Evolutionary conservation across 2,888 invertebrate genomes (phyloP).

Genomic region (Hartigia nigra): DNA sequence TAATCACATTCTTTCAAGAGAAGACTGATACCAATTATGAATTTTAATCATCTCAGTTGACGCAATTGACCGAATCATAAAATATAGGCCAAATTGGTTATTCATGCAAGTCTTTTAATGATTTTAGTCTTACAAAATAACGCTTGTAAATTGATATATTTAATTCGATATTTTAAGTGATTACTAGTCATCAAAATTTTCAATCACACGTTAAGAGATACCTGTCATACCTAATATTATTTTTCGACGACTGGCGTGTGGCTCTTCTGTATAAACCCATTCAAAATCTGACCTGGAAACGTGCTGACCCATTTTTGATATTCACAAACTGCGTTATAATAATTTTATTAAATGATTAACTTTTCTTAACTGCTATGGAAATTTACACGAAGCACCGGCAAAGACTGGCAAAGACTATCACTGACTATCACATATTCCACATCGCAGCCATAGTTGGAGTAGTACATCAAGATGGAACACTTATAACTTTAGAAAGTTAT

Average conservation of each 20-base stretch:
- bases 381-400: not conserved
- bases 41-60: not conserved
- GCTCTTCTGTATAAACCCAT: constrained; percentile 97
- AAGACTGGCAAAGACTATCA: not conserved
- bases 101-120: not conserved
- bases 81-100: not conserved
- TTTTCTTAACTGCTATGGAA: not conserved
- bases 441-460: not conserved
- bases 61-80: not conserved
- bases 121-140: not conserved
- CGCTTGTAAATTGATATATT: not conserved
- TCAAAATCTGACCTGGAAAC: constrained; percentile 96
- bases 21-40: not conserved
- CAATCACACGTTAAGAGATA: not conserved
- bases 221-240: constrained; percentile 84
- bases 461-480: not conserved
- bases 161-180: not conserved
- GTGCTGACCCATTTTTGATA: constrained; percentile 85
- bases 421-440: not conserved
- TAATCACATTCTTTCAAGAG: not conserved
- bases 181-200: not conserved
- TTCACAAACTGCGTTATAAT: not conserved
- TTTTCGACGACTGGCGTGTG: constrained; percentile 94
- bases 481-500: not conserved
- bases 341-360: not conserved